Percentiles rank a stretch among this genome's conserved stretches.
These are phyloP conservation scores for Chelonus insularis DNA, from an alignment of 1,140 invertebrate species.

Conservation along the genomic window DNA sequence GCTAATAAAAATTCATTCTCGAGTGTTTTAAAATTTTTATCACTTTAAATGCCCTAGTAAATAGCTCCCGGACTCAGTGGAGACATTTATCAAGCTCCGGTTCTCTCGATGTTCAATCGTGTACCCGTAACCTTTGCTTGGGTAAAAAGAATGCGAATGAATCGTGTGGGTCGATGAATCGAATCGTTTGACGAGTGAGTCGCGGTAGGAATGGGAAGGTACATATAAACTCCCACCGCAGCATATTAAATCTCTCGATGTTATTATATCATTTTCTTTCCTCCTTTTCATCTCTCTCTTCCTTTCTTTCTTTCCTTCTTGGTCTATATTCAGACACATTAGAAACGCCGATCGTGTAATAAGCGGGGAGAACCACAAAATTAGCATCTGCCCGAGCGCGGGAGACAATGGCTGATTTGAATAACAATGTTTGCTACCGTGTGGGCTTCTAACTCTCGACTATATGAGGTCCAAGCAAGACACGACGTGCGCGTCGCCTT, in stretches of 20 bases:
- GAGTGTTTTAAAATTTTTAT: too few relatives aligned
- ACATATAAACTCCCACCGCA: not conserved
- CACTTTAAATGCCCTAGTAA: too few relatives aligned
- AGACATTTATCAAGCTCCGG: conserved; percentile 24
- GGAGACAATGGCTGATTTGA: conserved; percentile 58
- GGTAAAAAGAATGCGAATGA: conserved; percentile 21
- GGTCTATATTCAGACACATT: conserved; percentile 52
- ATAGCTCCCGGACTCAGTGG: conserved; percentile 3
- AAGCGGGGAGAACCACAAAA: conserved; percentile 49
- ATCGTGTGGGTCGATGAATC: conserved; percentile 27
- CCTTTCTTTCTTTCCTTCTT: conserved; percentile 17
- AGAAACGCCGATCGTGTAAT: conserved; percentile 53
- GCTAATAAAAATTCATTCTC: too few relatives aligned
- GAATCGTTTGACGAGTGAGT: conserved; percentile 20
- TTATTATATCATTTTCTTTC: not conserved
- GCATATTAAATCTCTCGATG: not conserved
- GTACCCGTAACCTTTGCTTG: conserved; percentile 26
- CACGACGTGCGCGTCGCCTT: conserved; percentile 6
- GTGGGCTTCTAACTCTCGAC: conserved; percentile 55
- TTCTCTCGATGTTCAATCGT: not conserved
- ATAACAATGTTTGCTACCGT: conserved; percentile 59
- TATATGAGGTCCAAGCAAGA: conserved; percentile 12
- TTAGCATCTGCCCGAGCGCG: conserved; percentile 48
- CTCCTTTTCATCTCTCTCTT: not conserved
- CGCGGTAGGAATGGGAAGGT: not conserved